Evolutionary conservation across 2,888 invertebrate genomes (phyloP), one percentile per base, ranked within the genome.

Genomic region (Laspeyria flexula): DNA sequence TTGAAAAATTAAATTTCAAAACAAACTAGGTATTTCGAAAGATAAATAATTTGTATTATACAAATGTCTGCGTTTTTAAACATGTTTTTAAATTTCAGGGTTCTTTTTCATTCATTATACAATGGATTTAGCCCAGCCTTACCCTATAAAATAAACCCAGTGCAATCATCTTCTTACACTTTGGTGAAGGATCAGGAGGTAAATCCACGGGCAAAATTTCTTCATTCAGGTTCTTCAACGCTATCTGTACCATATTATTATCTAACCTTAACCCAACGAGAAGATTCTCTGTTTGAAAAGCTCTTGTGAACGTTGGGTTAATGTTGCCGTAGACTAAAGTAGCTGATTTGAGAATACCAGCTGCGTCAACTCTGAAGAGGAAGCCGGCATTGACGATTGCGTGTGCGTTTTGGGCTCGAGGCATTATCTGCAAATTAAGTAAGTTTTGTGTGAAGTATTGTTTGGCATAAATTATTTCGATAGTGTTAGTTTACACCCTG

Each of bases 81-180:
- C n/a, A n/a, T n/a, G n/a, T n/a, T n/a, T n/a, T n/a, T n/a, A n/a
- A n/a, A n/a, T n/a, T n/a, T n/a, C n/a, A n/a, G n/a, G n/a, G n/a
- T n/a, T n/a, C n/a, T n/a, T n/a, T n/a, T n/a, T n/a, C n/a, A n/a
- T n/a, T n/a, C n/a, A n/a, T n/a, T n/a, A n/a, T n/a, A n/a, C n/a
- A n/a, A n/a, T n/a, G n/a, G n/a, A n/a, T n/a, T n/a, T n/a, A n/a
- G n/a, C n/a, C n/a, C n/a, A n/a, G n/a, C n/a, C 44, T 67, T 79
- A 95, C 96, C 93, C 97, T 97, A 81, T 97, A 98, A 74, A 97
- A 95, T n/a, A 98, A 86, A 3, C 95, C 93, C 47, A 95, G 89
- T 0, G 97, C 96, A 6, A 98, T 85, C 9, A 92, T 91, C 70
- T 94, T 95, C 18, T 97, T 93, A 71, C 95, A 97, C 29, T 87